Percentiles rank a stretch among this genome's conserved stretches.
These are phyloP conservation scores for Noctua janthe DNA, from an alignment of 2,888 invertebrate species.

Conservation along the genomic window DNA sequence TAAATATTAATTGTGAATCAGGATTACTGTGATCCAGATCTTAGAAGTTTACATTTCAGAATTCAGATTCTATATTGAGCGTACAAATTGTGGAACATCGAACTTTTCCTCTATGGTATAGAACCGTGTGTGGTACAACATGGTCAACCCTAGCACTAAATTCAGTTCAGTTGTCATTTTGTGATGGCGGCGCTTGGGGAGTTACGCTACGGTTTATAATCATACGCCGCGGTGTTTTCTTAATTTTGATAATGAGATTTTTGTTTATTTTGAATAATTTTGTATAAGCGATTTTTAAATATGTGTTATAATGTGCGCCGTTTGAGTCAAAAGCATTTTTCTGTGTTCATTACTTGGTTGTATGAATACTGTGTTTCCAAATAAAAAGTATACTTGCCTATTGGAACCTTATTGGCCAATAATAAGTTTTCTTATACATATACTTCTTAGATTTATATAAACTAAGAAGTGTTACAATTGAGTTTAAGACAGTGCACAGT, in stretches of 20 bases:
- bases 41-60: not conserved
- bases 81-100: not conserved
- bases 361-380: slow-evolving; percentile 82
- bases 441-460: slow-evolving; percentile 7
- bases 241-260: slow-evolving; percentile 73
- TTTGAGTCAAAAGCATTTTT: slow-evolving; percentile 71
- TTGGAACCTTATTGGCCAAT: slow-evolving; percentile 79
- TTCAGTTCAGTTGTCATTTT: slow-evolving; percentile 76
- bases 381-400: slow-evolving; percentile 77
- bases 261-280: slow-evolving; percentile 64
- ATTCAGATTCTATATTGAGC: not conserved
- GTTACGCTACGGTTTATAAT: slow-evolving; percentile 80
- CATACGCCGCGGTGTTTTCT: slow-evolving; percentile 78
- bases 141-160: slow-evolving; percentile 28
- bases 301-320: slow-evolving; percentile 72
- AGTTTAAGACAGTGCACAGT: slow-evolving; percentile 33
- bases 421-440: slow-evolving; percentile 31
- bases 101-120: not conserved
- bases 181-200: slow-evolving; percentile 89
- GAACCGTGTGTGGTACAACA: slow-evolving; percentile 4
- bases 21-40: not conserved
- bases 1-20: not conserved
- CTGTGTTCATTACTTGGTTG: slow-evolving; percentile 79
- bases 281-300: slow-evolving; percentile 56
- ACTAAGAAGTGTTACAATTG: slow-evolving; percentile 40